Evolutionary conservation across 2,113 vertebrate genomes (phyloP).

Genomic region (Camelus bactrianus): DNA sequence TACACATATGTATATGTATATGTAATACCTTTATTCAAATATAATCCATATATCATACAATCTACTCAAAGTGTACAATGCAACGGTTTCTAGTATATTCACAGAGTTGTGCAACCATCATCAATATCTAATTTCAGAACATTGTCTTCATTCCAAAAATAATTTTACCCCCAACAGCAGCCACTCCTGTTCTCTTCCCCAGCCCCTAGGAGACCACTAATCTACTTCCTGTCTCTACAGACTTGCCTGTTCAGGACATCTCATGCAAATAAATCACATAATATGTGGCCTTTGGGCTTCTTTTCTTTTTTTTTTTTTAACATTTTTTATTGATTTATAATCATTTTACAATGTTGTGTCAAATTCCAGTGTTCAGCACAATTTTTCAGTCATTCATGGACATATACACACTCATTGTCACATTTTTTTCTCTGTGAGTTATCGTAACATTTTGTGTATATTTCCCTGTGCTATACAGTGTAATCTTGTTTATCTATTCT

Average conservation of each 20-base stretch:
- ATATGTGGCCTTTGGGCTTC: not conserved
- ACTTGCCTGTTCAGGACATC: slow-evolving; percentile 10
- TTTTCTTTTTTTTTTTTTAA: not conserved
- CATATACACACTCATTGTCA: no score
- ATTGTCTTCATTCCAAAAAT: not conserved
- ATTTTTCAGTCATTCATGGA: no score
- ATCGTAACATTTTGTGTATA: no score
- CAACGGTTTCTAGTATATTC: not conserved
- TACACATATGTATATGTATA: not conserved
- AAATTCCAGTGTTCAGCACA: no score
- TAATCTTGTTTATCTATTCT: no score
- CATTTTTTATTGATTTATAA: no score
- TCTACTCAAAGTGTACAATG: not conserved
- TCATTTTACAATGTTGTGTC: no score
- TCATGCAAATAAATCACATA: not conserved
- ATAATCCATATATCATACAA: not conserved
- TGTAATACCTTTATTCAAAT: not conserved
- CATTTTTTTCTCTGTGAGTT: no score
- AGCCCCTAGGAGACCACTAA: not conserved
- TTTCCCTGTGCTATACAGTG: no score
- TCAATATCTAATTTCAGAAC: slow-evolving; percentile 1
- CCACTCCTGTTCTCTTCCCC: not conserved
- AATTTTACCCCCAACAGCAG: not conserved
- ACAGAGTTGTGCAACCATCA: not conserved
- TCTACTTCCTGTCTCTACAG: not conserved